Conservation (phyloP, 1,140 invertebrate genomes). For the Odontomachus brunneus region DNA sequence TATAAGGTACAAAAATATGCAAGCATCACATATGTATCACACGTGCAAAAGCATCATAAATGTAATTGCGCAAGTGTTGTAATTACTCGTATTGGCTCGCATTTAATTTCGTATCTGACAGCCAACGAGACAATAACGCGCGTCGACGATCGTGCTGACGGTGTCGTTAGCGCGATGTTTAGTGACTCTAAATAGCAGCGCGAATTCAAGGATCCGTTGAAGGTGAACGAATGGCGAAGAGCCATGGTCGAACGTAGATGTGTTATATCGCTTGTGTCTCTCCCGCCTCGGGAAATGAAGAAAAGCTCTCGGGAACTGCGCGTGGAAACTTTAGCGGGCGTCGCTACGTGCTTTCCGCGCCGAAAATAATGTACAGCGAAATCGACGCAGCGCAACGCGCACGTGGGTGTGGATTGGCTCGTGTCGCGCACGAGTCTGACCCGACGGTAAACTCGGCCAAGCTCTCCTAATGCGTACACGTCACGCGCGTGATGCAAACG, state of each 20-base stretch:
- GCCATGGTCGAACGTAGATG: no score
- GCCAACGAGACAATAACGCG: neutral
- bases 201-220: slow-evolving; percentile 62
- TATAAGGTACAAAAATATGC: no score
- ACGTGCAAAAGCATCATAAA: no score
- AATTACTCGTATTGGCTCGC: neutral
- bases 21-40: no score
- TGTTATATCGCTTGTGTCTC: no score
- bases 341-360: slow-evolving; percentile 14
- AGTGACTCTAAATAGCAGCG: neutral
- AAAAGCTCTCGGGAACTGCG: neutral
- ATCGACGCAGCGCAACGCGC: slow-evolving; percentile 44
- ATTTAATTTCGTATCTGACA: neutral
- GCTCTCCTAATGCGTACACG: slow-evolving; percentile 59
- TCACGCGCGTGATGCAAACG: slow-evolving; percentile 48
- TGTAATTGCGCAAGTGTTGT: neutral
- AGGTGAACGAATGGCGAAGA: slow-evolving; percentile 64
- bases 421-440: slow-evolving; percentile 68
- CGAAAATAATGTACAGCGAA: slow-evolving; percentile 65
- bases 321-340: neutral
- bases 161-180: neutral
- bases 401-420: slow-evolving; percentile 72
- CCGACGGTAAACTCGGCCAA: slow-evolving; percentile 70
- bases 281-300: no score
- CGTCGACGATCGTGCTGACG: neutral